Evolutionary conservation across 35 echinoderm and acorn worm species (phyloP).

Genomic region (Amphiura filiformis): DNA sequence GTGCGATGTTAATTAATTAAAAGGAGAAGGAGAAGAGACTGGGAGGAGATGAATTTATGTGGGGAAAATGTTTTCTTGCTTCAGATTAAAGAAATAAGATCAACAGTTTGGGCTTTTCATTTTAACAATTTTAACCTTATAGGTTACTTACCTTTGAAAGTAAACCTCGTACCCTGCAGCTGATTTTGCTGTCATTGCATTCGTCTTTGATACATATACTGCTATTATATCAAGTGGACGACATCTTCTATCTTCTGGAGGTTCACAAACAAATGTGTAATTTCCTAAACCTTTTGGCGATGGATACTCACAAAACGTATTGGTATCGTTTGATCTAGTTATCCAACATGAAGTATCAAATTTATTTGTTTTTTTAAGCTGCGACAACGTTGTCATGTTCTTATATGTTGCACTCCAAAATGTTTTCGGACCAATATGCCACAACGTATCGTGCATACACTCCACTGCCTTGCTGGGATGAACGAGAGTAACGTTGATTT

Average conservation of each 20-base stretch:
- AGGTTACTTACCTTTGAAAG: too few species aligned
- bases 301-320: neutral
- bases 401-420: neutral
- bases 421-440: neutral
- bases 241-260: neutral
- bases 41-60: too few species aligned
- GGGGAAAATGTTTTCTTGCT: too few species aligned
- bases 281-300: neutral
- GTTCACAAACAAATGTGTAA: neutral
- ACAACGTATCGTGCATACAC: slow-evolving; percentile 3
- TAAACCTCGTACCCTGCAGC: too few species aligned
- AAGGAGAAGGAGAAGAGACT: too few species aligned
- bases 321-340: neutral
- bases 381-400: neutral
- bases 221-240: neutral
- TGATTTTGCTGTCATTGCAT: too few species aligned
- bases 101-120: too few species aligned
- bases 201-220: neutral
- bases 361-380: neutral
- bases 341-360: neutral
- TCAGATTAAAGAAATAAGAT: too few species aligned
- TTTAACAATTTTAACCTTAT: too few species aligned
- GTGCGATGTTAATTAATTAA: too few species aligned
- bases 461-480: slow-evolving; percentile 37
- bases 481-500: slow-evolving; percentile 24